Evolutionary conservation across 2,797 vertebrate species (phyloP).

Genomic region (Buphagus erythrorhynchus): DNA sequence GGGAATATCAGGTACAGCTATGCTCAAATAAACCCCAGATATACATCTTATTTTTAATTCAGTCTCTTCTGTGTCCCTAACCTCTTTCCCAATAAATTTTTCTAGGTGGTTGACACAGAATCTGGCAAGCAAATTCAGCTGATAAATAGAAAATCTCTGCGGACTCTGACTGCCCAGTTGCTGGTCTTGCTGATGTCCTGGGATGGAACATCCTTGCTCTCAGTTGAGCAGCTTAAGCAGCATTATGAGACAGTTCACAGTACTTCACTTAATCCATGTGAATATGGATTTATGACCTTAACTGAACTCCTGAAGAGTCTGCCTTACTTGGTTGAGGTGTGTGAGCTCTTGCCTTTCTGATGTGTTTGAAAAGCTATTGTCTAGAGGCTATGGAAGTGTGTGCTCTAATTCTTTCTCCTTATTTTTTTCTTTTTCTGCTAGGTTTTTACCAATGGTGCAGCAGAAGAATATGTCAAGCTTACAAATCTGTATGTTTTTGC

Average conservation of each 20-base stretch:
- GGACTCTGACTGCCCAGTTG: slow-evolving; percentile 89
- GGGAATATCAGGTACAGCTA: neutral
- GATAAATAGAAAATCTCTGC: slow-evolving; percentile 94
- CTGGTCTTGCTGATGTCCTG: slow-evolving; percentile 93
- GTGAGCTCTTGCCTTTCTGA: neutral
- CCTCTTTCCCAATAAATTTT: neutral
- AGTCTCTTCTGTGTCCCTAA: neutral
- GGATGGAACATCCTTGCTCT: slow-evolving; percentile 78
- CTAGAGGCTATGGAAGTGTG: neutral
- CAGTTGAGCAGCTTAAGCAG: slow-evolving; percentile 84
- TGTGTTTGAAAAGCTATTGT: neutral
- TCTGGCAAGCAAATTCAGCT: slow-evolving; percentile 90
- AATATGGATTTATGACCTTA: slow-evolving; percentile 96
- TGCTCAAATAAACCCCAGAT: neutral
- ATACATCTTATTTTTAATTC: neutral
- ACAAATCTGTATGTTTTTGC: slow-evolving; percentile 93
- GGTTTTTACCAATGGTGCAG: slow-evolving; percentile 82
- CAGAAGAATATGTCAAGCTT: slow-evolving; percentile 87
- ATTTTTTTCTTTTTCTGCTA: slow-evolving; percentile 32
- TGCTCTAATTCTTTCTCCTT: neutral
- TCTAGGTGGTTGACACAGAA: slow-evolving; percentile 85
- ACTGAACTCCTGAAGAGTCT: slow-evolving; percentile 93
- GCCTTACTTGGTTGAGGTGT: slow-evolving; percentile 93
- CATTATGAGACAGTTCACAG: slow-evolving; percentile 81
- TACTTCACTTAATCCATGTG: slow-evolving; percentile 89